Evolutionary conservation across 2,797 vertebrate species (phyloP).

Genomic region (Urosaurus nigricauda): DNA sequence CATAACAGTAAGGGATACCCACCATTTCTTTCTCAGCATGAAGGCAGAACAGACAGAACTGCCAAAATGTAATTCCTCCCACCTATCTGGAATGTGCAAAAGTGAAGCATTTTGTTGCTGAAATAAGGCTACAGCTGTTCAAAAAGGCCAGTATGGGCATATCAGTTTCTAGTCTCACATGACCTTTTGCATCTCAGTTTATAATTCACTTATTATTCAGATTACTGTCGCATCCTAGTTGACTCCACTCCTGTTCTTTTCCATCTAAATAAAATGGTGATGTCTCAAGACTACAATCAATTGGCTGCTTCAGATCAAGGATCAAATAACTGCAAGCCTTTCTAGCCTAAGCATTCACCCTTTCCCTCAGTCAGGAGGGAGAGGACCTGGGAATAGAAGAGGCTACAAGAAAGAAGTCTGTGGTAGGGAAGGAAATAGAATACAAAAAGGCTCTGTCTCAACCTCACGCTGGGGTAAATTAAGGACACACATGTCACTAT

Average conservation of each 20-base stretch:
- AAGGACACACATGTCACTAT: not conserved
- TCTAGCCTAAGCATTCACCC: not conserved
- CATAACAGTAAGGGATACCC: not conserved
- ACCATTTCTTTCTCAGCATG: not conserved
- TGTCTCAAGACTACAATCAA: not conserved
- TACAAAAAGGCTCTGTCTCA: not conserved
- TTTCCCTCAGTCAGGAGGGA: not conserved
- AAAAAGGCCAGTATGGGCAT: not conserved
- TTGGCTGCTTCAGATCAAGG: not conserved
- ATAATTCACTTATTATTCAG: slow-evolving; percentile 7
- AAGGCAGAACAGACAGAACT: not conserved
- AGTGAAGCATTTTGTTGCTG: not conserved
- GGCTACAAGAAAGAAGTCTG: not conserved
- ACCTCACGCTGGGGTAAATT: not conserved
- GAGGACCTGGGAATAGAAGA: not conserved
- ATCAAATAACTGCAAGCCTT: not conserved
- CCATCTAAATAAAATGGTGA: not conserved
- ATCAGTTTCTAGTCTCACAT: slow-evolving; percentile 10
- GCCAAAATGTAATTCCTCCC: not conserved
- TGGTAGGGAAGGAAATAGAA: not conserved
- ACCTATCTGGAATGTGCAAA: not conserved
- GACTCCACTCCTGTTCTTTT: not conserved
- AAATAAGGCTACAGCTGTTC: not conserved
- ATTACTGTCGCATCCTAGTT: not conserved
- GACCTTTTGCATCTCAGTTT: slow-evolving; percentile 3